A percentile compares a stretch with the other conserved stretches of the same genome.
Conservation (phyloP, 2,113 vertebrate genomes). For the Fulmarus glacialis region DNA sequence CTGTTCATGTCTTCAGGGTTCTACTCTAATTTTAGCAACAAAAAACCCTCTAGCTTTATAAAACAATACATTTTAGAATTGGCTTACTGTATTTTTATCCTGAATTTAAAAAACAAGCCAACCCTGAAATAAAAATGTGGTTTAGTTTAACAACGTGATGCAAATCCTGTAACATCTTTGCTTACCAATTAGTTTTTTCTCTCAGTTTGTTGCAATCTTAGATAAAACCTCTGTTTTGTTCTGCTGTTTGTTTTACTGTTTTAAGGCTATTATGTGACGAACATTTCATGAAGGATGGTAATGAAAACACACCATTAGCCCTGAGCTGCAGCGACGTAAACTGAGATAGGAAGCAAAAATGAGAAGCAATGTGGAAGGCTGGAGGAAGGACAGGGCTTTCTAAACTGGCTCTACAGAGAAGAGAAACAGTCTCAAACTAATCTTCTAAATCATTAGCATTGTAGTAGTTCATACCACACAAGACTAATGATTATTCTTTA, state of each 20-base stretch:
- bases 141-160: neutral
- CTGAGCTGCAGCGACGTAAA: neutral
- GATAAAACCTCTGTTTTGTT: neutral
- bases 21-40: conserved; percentile 19
- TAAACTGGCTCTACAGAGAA: neutral
- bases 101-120: neutral
- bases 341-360: neutral
- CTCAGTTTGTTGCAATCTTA: neutral
- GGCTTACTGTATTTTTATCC: neutral
- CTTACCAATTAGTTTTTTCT: neutral
- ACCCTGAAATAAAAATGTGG: neutral
- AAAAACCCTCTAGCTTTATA: neutral
- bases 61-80: neutral
- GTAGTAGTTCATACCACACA: neutral
- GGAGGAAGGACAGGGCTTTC: neutral
- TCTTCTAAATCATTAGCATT: neutral
- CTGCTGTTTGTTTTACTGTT: neutral
- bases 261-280: neutral
- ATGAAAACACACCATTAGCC: neutral
- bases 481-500: neutral
- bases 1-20: neutral
- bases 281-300: neutral
- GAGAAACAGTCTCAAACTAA: neutral
- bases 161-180: neutral
- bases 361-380: neutral